Percentiles rank a stretch among this genome's conserved stretches.
phyloP scores from a whole-genome alignment of 2,888 invertebrate species.

The Subacronicta megacephala region DNA sequence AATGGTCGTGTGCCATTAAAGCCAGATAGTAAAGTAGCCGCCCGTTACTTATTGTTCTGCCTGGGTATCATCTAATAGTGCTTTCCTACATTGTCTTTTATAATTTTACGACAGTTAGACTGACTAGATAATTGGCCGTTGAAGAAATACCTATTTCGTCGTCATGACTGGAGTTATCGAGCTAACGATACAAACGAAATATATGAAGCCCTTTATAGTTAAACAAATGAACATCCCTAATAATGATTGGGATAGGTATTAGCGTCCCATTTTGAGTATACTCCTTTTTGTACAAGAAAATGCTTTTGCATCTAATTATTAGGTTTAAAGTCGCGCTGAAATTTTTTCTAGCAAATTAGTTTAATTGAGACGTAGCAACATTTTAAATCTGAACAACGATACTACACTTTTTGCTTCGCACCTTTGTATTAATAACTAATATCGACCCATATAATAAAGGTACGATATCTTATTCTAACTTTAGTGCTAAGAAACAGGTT shows the following conservation, averaged over 20 bases:
- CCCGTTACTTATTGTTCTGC: slow-evolving; percentile 71
- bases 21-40: slow-evolving; percentile 60
- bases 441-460: not conserved
- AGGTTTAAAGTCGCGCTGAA: too few species aligned
- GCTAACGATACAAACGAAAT: not conserved
- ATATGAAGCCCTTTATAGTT: too few species aligned
- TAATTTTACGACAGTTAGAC: slow-evolving; percentile 39
- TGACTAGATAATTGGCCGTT: slow-evolving; percentile 32
- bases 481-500: slow-evolving; percentile 41
- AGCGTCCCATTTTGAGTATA: too few species aligned
- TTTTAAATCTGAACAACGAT: too few species aligned
- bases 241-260: too few species aligned
- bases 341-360: too few species aligned
- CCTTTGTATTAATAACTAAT: not conserved
- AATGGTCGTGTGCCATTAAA: slow-evolving; percentile 75
- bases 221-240: too few species aligned
- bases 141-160: slow-evolving; percentile 16
- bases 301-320: too few species aligned
- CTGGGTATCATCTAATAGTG: slow-evolving; percentile 53
- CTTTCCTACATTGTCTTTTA: slow-evolving; percentile 47
- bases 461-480: slow-evolving; percentile 10
- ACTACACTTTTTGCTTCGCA: too few species aligned
- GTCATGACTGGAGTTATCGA: slow-evolving; percentile 4
- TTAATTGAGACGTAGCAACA: too few species aligned
- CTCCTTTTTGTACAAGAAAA: too few species aligned